Evolutionary conservation across 2,888 invertebrate genomes (phyloP), one percentile per base, ranked within the genome.

Genomic region (Archips xylosteana): DNA sequence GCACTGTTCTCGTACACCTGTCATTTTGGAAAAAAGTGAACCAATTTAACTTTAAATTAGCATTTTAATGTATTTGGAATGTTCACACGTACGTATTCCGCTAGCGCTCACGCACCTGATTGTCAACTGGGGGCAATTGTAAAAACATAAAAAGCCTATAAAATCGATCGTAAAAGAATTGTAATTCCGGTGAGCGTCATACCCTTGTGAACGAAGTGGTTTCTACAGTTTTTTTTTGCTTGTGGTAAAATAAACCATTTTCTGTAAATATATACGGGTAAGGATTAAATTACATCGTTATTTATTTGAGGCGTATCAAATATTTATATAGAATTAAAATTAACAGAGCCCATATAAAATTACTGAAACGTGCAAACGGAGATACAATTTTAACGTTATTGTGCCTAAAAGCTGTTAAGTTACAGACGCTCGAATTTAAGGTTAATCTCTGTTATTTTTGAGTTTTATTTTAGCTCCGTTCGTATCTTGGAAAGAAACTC

Each of bases 81-180:
- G 85, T 85, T 87, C 84, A 84, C 85, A 87, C 82, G 83, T 87
- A 87, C 89, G 54, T 39, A 91, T 89, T 90, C 90, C 83, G 88
- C 92, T 94, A 94, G 91, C 92, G 87, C 91, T 92, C 89, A 87
- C 86, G 85, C 81, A 82, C 86, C 85, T 85, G 84, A 91, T 92
- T 92, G 91, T 92, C 92, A 91, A 87, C 86, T 82, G 81, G 85
- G 79, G 84, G 91, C 91, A 91, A 94, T 94, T 91, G 92, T 81
- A 89, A 90, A 89, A 77, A 82, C 85, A 92, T 94, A 93, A 93
- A 94, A 92, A 89, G 80, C 82, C 89, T 87, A 89, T 94, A 93
- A 93, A 92, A 84, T 85, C 76, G 85, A 82, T 92, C 94, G 92
- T 94, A 93, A 94, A 94, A 90, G 84, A 84, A 88, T 89, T 91